Percentiles rank a stretch among this genome's conserved stretches.
Evolutionary conservation across 1,140 invertebrate genomes (phyloP).

Genomic region (Eurytemora carolleeae): DNA sequence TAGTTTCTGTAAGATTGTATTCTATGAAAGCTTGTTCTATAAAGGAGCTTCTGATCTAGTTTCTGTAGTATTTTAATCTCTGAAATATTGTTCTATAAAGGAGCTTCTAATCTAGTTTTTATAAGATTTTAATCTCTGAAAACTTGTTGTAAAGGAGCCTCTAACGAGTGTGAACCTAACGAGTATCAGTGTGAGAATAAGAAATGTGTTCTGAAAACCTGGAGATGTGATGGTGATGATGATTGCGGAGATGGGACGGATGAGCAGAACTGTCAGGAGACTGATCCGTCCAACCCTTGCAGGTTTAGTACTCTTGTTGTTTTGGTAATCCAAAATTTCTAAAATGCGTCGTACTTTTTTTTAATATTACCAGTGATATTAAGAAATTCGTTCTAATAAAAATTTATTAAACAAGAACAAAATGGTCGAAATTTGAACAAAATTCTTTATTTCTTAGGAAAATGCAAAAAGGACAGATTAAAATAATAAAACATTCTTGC

Average conservation of each 20-base stretch:
- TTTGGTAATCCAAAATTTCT: no score
- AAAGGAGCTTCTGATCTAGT: neutral
- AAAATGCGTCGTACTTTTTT: no score
- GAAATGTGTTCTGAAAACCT: conserved; percentile 72
- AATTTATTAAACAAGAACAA: no score
- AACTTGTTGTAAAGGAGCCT: neutral
- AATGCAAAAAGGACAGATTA: no score
- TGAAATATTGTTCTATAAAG: neutral
- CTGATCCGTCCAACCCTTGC: conserved; percentile 25
- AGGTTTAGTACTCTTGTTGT: no score
- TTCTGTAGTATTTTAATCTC: neutral
- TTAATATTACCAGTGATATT: no score
- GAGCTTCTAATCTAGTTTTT: neutral
- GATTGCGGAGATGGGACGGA: conserved; percentile 83
- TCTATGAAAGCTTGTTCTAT: neutral
- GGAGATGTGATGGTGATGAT: conserved; percentile 74
- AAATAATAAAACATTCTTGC: no score
- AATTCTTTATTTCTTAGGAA: no score
- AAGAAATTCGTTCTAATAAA: no score
- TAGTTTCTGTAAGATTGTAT: neutral
- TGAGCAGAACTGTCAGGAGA: conserved; percentile 40
- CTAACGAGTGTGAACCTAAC: conserved; percentile 63
- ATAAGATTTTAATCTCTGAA: neutral
- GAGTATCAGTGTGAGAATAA: conserved; percentile 70
- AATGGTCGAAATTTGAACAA: no score